These are phyloP conservation scores for Acanthopleura granulata DNA, from an alignment of 2,888 invertebrate genomes.

Conservation along the genomic window DNA sequence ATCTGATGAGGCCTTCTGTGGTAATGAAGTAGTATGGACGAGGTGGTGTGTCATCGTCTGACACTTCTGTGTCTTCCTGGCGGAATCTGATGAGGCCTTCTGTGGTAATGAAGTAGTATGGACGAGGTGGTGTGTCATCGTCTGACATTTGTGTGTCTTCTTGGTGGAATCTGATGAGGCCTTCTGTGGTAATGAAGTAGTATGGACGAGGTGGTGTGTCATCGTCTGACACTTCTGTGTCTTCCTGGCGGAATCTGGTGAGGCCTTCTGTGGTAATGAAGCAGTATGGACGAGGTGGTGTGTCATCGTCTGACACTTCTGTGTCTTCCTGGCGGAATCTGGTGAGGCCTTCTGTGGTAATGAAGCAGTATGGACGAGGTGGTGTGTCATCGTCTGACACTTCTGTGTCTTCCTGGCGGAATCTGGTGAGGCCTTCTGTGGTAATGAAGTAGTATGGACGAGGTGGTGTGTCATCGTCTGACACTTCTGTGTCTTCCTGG, in stretches of 20 bases:
- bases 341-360: slow-evolving; percentile 99
- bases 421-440: slow-evolving; percentile 96
- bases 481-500: no score
- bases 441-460: slow-evolving; percentile 97
- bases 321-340: slow-evolving; percentile 76
- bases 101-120: slow-evolving; percentile 99
- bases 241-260: slow-evolving; percentile 82
- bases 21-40: no score
- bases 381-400: no score
- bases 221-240: no score
- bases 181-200: slow-evolving; percentile 99
- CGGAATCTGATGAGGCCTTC: slow-evolving; percentile 94
- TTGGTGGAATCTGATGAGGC: slow-evolving; percentile 87
- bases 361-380: no score
- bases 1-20: slow-evolving; percentile 31
- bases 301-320: no score
- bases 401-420: slow-evolving; percentile 73
- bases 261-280: slow-evolving; percentile 99
- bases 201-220: no score
- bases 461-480: no score
- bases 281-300: no score
- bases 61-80: no score
- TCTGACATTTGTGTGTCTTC: background rate
- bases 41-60: no score
- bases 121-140: no score